These are phyloP conservation scores for Platanista minor DNA, from an alignment of 2,113 vertebrate species.

Conservation along the genomic window DNA sequence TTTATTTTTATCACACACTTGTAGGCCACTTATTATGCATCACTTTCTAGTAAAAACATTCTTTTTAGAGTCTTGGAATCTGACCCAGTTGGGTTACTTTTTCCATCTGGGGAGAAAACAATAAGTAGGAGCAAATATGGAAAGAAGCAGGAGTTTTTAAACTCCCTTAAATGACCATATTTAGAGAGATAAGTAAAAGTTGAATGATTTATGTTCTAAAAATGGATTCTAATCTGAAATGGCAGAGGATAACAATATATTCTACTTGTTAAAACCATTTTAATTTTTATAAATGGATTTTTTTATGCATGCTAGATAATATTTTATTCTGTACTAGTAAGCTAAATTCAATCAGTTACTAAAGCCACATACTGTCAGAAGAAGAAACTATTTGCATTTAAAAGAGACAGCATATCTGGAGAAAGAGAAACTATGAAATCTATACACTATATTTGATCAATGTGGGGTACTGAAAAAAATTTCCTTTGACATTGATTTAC, in stretches of 20 bases:
- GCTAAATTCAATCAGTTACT: slow-evolving; percentile 10
- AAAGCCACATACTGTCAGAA: background rate
- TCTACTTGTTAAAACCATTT: slow-evolving; percentile 12
- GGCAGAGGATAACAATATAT: background rate
- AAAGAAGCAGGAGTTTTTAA: background rate
- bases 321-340: slow-evolving; percentile 2
- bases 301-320: background rate
- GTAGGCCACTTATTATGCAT: background rate
- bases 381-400: background rate
- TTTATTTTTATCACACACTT: background rate
- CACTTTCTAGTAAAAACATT: background rate
- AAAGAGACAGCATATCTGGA: background rate
- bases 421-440: background rate
- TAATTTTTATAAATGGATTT: slow-evolving; percentile 31
- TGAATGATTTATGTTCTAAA: background rate
- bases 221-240: slow-evolving; percentile 7
- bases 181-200: background rate
- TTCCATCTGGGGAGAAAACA: background rate
- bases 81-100: background rate
- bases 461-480: background rate
- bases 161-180: background rate
- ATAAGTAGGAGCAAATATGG: background rate
- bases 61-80: background rate
- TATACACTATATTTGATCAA: background rate
- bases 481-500: background rate